A percentile compares a stretch with the other conserved stretches of the same genome.
Conservation (phyloP, 2,113 vertebrate species). For the Synchiropus splendidus region DNA sequence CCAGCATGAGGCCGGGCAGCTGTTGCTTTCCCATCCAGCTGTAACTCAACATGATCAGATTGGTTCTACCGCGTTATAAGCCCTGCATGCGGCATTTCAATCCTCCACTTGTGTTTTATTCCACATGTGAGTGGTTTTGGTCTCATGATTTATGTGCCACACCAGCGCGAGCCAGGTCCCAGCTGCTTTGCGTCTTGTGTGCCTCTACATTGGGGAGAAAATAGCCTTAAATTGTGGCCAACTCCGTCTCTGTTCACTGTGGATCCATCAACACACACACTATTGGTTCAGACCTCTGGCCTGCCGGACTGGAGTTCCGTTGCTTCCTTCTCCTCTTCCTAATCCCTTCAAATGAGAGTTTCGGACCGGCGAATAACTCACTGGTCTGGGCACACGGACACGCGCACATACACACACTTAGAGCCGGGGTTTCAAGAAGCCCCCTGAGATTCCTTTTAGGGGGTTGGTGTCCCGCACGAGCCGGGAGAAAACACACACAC, state of each 20-base stretch:
- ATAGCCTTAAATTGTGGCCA: conserved; percentile 5
- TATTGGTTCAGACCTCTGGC: conserved; percentile 22
- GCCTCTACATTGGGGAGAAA: conserved; percentile 2
- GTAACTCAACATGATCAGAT: conserved; percentile 14
- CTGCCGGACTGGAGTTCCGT: conserved; percentile 53
- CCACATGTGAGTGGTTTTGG: conserved; percentile 19
- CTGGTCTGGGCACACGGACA: conserved; percentile 13
- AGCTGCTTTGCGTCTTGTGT: conserved; percentile 8
- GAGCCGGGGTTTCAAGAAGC: conserved; percentile 34
- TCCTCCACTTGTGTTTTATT: conserved; percentile 5
- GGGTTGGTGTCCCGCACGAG: conserved; percentile 37
- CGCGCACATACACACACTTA: conserved; percentile 17
- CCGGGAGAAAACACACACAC: conserved; percentile 15
- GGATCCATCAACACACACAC: conserved; percentile 7
- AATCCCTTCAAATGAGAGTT: conserved; percentile 63
- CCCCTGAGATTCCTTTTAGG: conserved; percentile 54
- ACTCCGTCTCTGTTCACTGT: neutral
- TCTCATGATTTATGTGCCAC: conserved; percentile 27
- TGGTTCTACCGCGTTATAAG: neutral
- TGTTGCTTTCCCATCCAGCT: neutral
- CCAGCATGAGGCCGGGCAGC: neutral
- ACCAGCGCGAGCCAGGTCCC: conserved; percentile 11
- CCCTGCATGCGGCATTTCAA: conserved; percentile 9
- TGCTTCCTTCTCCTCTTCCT: conserved; percentile 62
- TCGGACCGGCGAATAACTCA: conserved; percentile 43